Base-by-base conservation (phyloP, 2,888 invertebrate species). In the Capitulum mitella region DNA sequence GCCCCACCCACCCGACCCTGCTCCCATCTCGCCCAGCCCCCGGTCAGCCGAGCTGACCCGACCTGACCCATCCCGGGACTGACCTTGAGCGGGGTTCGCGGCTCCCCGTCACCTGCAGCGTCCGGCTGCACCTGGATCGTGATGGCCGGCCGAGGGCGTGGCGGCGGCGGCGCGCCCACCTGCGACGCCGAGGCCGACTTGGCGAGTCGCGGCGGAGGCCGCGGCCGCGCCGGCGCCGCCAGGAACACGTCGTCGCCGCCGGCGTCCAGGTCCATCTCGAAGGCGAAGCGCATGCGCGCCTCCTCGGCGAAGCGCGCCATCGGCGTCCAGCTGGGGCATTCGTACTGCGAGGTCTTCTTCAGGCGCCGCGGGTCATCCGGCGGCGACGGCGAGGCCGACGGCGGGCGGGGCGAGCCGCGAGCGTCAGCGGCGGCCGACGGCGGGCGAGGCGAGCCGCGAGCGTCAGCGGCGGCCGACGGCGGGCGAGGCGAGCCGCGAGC, bases 241-340 rank as follows among this genome's bases (percentile, higher is more conserved):
- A 14, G 34, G 19, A 64, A 87, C 78, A 87, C 88, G 1, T 86
- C 86, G 70, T 86, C 83, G 75, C 83, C 84, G 78, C 82, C 83
- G 79, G 87, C 88, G 83, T 89, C 89, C 79, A 89, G 85, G 83
- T 89, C 88, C 84, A 89, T 86, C 83, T 89, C 89, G 82, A 89
- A 89, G 0, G 89, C 88, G 77, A 89, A 87, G 82, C 86, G 87
- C 83, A 86, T 86, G n/a, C 81, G 81, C 22, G 80, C 80, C 1
- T 82, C 82, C 10, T 82, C 82, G 14, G 70, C 78, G 64, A 43
- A 78, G 43, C 75, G 79, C 34, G 75, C 79, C 75, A 78, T 81
- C 34, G 48, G 80, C n/a, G 82, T 82, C 3, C 85, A 84, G 1
- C 86, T 85, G 12, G 87, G 86, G 19, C 90, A 89, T 43, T 89